A percentile compares a stretch with the other conserved stretches of the same genome.
phyloP scores from a whole-genome alignment of 2,797 vertebrate genomes.

The Hypotaenidia philippensis region DNA sequence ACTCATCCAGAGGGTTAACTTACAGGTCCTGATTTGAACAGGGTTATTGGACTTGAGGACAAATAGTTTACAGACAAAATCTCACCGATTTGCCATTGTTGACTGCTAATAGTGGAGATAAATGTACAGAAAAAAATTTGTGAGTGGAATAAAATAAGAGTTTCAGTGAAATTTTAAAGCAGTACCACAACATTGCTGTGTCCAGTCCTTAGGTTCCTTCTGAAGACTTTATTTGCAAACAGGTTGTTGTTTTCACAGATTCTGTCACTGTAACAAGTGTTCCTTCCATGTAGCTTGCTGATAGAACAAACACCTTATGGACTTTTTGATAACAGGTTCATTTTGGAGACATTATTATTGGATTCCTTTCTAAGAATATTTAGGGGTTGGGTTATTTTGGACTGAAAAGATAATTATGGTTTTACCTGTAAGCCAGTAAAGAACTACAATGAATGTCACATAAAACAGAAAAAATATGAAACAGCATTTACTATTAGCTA shows the following conservation, averaged over 20 bases:
- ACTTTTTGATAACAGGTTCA: slow-evolving; percentile 2
- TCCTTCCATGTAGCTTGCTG: neutral
- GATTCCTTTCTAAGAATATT: slow-evolving; percentile 19
- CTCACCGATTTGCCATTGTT: neutral
- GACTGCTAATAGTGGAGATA: neutral
- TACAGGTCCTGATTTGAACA: neutral
- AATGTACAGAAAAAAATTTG: neutral
- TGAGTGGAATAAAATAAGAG: neutral
- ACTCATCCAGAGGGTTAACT: neutral
- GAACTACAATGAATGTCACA: neutral
- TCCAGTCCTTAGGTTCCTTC: neutral
- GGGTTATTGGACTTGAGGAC: neutral
- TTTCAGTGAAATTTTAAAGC: neutral
- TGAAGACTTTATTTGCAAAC: neutral
- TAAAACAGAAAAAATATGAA: neutral
- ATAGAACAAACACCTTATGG: neutral
- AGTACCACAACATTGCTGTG: neutral
- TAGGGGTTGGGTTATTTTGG: neutral
- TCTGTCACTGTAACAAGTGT: neutral
- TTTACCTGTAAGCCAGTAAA: slow-evolving; percentile 14
- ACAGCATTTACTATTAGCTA: neutral
- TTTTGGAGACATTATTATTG: neutral
- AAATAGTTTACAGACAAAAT: neutral
- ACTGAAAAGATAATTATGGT: slow-evolving; percentile 1
- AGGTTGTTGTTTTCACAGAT: neutral